Conservation (phyloP, 2,888 invertebrate genomes). For the Brachycybe producta region DNA sequence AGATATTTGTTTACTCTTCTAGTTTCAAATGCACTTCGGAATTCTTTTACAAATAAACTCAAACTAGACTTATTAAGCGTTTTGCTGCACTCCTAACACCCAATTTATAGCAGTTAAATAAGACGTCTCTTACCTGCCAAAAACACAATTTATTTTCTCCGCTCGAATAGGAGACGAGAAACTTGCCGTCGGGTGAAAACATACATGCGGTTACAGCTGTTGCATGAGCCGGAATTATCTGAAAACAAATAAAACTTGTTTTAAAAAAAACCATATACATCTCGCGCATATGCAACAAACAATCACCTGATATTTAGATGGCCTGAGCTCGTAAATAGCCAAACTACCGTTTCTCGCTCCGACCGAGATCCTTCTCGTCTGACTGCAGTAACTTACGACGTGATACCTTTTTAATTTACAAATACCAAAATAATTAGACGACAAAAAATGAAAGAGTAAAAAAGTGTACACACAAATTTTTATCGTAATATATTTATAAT, state of each 20-base stretch:
- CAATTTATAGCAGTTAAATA: too few species aligned
- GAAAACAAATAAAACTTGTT: slow-evolving; percentile 14
- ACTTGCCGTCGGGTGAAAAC: slow-evolving; percentile 95
- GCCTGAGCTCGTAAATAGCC: slow-evolving; percentile 89
- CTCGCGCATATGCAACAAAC: background rate
- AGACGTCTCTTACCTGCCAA: slow-evolving; percentile 89
- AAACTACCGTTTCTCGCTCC: slow-evolving; percentile 86
- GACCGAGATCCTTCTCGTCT: slow-evolving; percentile 84
- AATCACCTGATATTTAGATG: slow-evolving; percentile 73
- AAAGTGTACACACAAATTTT: slow-evolving; percentile 7
- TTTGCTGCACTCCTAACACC: too few species aligned
- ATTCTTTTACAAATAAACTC: too few species aligned
- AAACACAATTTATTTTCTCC: slow-evolving; percentile 88
- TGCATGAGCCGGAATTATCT: slow-evolving; percentile 80
- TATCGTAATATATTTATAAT: background rate
- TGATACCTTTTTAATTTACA: too few species aligned
- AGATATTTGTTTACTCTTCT: too few species aligned
- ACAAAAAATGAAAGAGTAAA: slow-evolving; percentile 87
- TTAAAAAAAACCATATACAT: background rate
- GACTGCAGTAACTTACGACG: slow-evolving; percentile 64
- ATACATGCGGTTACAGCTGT: slow-evolving; percentile 82
- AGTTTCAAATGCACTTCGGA: too few species aligned
- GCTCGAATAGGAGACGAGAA: slow-evolving; percentile 88
- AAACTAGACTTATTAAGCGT: too few species aligned
- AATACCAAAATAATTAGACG: slow-evolving; percentile 70